phyloP scores from a whole-genome alignment of 2,797 vertebrate genomes.

The Squalus acanthias region DNA sequence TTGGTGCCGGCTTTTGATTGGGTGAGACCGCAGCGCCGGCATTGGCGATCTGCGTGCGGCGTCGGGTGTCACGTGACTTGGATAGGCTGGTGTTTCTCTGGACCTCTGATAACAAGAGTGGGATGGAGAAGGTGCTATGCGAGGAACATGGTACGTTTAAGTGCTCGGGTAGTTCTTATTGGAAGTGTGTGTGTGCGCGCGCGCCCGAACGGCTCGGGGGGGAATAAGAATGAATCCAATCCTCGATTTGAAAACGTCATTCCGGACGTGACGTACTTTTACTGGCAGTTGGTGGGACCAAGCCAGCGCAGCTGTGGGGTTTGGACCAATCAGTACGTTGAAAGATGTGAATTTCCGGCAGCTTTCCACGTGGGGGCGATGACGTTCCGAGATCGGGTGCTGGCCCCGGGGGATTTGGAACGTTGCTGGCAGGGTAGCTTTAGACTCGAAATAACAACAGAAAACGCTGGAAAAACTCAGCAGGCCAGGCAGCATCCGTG shows the following conservation, averaged over 20 bases:
- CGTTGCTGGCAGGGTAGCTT: too few species aligned
- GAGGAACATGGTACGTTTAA: conserved; percentile 54
- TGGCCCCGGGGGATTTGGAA: too few species aligned
- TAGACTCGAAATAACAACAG: too few species aligned
- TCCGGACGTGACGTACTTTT: not conserved
- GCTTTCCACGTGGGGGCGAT: not conserved
- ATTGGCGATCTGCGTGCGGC: not conserved
- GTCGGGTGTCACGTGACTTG: not conserved
- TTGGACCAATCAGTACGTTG: not conserved
- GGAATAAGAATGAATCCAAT: not conserved
- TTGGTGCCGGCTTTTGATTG: not conserved
- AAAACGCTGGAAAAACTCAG: too few species aligned
- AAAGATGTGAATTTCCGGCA: not conserved
- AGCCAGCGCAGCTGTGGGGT: not conserved
- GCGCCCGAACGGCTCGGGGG: not conserved
- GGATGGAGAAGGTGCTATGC: conserved; percentile 60
- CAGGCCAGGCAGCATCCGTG: too few species aligned
- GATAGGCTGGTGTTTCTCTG: not conserved
- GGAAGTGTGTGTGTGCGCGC: not conserved
- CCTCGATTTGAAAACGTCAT: not conserved
- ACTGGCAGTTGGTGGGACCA: not conserved
- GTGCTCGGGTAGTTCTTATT: too few species aligned
- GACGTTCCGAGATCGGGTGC: not conserved
- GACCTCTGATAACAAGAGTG: too few species aligned
- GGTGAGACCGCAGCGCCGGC: not conserved